phyloP scores from a whole-genome alignment of 53 echinoderm and acorn worm genomes.

The Holothuria leucospilota region DNA sequence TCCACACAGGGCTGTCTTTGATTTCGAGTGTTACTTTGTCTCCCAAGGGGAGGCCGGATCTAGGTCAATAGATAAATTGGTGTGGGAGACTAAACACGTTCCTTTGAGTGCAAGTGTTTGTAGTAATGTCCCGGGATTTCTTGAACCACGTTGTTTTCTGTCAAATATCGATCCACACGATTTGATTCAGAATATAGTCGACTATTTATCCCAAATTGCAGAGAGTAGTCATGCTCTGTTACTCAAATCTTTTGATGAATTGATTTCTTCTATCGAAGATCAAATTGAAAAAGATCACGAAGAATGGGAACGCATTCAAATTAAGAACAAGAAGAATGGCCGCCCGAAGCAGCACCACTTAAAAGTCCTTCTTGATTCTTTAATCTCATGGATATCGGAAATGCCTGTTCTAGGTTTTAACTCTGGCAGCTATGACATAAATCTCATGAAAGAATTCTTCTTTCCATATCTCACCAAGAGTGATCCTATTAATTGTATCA shows the following conservation, averaged over 20 bases:
- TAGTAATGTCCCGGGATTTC: slow-evolving; percentile 29
- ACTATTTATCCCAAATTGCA: background rate
- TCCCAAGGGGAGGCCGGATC: too few relatives aligned
- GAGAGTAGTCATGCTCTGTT: background rate
- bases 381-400: background rate
- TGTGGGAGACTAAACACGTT: slow-evolving; percentile 28
- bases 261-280: too few relatives aligned
- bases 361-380: background rate
- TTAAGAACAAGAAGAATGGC: background rate
- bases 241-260: background rate
- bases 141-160: too few relatives aligned
- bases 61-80: too few relatives aligned
- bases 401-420: slow-evolving; percentile 35
- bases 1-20: background rate
- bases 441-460: slow-evolving; percentile 37
- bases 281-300: background rate
- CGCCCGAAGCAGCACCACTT: background rate
- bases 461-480: slow-evolving; percentile 37
- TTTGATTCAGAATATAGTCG: background rate
- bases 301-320: background rate
- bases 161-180: too few relatives aligned
- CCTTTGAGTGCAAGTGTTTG: too few relatives aligned
- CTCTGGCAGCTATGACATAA: slow-evolving; percentile 31
- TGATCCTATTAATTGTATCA: slow-evolving; percentile 30
- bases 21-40: slow-evolving; percentile 1